These are phyloP conservation scores for Typhlomys cinereus DNA, from an alignment of 2,113 vertebrate species.

Conservation along the genomic window DNA sequence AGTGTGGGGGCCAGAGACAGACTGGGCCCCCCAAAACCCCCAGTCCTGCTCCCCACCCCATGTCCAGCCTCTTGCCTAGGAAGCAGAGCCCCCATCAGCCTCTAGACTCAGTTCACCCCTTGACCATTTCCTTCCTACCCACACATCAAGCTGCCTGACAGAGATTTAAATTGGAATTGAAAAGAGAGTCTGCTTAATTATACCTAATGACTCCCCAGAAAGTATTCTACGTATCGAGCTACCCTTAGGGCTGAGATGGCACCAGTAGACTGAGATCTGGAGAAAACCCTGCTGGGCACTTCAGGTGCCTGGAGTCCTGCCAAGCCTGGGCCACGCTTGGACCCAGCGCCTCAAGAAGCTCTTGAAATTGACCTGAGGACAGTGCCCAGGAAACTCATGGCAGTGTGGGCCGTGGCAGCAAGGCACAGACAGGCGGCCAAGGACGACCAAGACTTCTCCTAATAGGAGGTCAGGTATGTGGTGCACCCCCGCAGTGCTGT, in stretches of 20 bases:
- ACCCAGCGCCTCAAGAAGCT: not conserved
- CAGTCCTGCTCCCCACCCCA: fast-evolving
- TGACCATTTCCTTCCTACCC: not conserved
- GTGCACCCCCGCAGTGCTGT: fast-evolving
- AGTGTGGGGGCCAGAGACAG: fast-evolving
- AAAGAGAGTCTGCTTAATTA: not conserved
- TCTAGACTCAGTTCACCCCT: not conserved
- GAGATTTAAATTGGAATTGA: not conserved
- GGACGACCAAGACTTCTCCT: not conserved
- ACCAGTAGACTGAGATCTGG: not conserved
- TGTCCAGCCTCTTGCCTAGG: not conserved
- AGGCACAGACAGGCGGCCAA: not conserved
- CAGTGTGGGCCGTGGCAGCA: fast-evolving
- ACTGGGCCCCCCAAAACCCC: fast-evolving
- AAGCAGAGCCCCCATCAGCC: not conserved
- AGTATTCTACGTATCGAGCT: not conserved
- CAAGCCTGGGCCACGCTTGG: not conserved
- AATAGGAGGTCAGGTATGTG: fast-evolving
- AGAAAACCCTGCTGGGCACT: not conserved
- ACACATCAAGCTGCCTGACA: not conserved
- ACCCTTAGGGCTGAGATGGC: not conserved
- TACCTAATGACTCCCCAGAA: not conserved
- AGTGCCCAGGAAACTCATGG: fast-evolving
- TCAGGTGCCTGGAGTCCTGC: fast-evolving
- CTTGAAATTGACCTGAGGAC: fast-evolving